Evolutionary conservation across 2,797 vertebrate species (phyloP).

Genomic region (Anguilla marmorata): DNA sequence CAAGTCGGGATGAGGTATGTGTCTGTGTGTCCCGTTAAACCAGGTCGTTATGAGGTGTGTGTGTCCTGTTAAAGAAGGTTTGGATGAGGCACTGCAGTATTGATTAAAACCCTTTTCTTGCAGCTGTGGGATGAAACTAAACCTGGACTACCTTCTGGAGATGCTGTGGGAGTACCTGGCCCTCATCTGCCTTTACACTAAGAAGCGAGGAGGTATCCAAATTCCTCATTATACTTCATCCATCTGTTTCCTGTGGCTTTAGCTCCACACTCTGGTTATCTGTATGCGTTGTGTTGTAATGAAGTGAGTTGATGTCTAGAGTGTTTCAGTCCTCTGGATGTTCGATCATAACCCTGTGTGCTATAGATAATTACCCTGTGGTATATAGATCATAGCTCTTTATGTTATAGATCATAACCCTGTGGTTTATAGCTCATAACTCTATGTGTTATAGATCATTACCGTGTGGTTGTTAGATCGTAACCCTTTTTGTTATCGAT

Average conservation of each 20-base stretch:
- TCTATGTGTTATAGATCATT: no score
- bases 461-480: no score
- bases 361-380: no score
- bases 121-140: conserved; percentile 98
- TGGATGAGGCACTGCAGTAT: background rate
- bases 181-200: conserved; percentile 95
- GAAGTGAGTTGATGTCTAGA: background rate
- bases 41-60: background rate
- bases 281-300: background rate
- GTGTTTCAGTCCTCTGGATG: background rate
- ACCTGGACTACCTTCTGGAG: conserved; percentile 94
- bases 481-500: no score
- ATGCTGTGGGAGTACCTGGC: conserved; percentile 94
- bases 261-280: background rate
- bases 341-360: no score
- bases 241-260: background rate
- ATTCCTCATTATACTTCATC: background rate
- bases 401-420: background rate
- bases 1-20: background rate
- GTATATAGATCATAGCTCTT: no score
- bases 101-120: conserved; percentile 24
- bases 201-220: conserved; percentile 92
- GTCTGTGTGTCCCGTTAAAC: background rate
- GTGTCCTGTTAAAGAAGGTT: background rate
- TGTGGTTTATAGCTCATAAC: no score